Evolutionary conservation across 2,888 invertebrate genomes (phyloP).

Genomic region (Philaethria dido): DNA sequence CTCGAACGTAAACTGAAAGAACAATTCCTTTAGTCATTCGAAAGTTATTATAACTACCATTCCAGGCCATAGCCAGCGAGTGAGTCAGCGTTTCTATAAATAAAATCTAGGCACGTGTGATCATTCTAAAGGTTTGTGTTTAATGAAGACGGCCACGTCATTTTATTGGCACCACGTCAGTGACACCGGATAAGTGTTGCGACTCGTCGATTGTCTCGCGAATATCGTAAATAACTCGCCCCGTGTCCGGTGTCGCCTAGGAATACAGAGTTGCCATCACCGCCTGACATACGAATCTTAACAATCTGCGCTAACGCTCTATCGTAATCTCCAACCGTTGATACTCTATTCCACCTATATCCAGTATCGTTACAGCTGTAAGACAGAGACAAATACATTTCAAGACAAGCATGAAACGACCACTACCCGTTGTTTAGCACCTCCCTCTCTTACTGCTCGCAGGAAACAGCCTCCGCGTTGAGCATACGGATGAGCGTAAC

Average conservation of each 20-base stretch:
- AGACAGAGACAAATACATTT: slow-evolving; percentile 46
- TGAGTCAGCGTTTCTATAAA: slow-evolving; percentile 71
- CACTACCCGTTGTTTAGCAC: slow-evolving; percentile 54
- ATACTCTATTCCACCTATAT: slow-evolving; percentile 21
- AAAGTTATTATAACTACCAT: slow-evolving; percentile 42
- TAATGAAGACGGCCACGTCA: slow-evolving; percentile 81
- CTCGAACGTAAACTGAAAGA: slow-evolving; percentile 23
- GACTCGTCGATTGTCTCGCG: slow-evolving; percentile 79
- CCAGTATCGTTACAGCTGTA: slow-evolving; percentile 40
- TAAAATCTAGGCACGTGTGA: slow-evolving; percentile 71
- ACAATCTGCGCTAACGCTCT: slow-evolving; percentile 42
- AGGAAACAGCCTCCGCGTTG: slow-evolving; percentile 75
- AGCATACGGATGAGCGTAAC: slow-evolving; percentile 77
- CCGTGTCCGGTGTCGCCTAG: slow-evolving; percentile 74
- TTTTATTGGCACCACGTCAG: slow-evolving; percentile 73
- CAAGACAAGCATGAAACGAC: slow-evolving; percentile 51
- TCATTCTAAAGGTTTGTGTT: slow-evolving; percentile 75
- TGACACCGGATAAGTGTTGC: slow-evolving; percentile 79
- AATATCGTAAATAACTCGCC: slow-evolving; percentile 80
- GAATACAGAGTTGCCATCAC: slow-evolving; percentile 73
- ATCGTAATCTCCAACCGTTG: slow-evolving; percentile 32
- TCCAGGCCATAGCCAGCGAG: slow-evolving; percentile 48
- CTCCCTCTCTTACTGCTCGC: slow-evolving; percentile 59
- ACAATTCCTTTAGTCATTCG: slow-evolving; percentile 43
- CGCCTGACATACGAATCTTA: slow-evolving; percentile 63